These are phyloP conservation scores for Cichladusa arquata DNA, from an alignment of 2,113 vertebrate genomes.

Conservation along the genomic window DNA sequence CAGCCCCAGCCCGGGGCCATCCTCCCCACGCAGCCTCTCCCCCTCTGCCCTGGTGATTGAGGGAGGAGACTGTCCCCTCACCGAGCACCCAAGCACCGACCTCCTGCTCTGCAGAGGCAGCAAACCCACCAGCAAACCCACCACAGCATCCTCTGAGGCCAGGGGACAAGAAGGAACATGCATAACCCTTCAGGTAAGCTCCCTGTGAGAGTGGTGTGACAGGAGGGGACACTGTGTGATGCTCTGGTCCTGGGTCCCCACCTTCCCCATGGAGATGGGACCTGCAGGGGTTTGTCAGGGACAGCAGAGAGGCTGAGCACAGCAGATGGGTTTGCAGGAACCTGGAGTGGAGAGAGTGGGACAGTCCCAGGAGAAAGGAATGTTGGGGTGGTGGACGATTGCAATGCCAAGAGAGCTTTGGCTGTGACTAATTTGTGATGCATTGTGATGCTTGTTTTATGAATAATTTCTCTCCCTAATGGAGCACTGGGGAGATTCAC, in stretches of 20 bases:
- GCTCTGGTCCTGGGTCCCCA: neutral
- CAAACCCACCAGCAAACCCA: neutral
- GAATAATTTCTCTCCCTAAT: neutral
- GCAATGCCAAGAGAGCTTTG: neutral
- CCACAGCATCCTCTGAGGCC: neutral
- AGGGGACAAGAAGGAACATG: conserved; percentile 2
- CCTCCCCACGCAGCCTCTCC: neutral
- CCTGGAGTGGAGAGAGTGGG: neutral
- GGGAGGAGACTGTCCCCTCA: neutral
- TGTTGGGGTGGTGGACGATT: accelerated
- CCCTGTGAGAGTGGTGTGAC: neutral
- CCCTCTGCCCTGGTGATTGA: neutral
- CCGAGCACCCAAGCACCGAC: neutral
- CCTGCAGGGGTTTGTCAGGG: neutral
- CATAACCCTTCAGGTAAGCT: conserved; percentile 49
- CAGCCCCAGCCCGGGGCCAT: conserved; percentile 12
- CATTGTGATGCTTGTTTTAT: neutral
- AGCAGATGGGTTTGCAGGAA: neutral
- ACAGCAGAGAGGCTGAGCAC: neutral
- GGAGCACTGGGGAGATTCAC: neutral
- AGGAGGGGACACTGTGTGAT: neutral
- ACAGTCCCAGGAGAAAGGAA: neutral
- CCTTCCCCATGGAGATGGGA: neutral
- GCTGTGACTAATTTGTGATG: neutral
- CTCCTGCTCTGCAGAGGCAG: neutral